Percentiles rank a stretch among this genome's conserved stretches.
These are phyloP conservation scores for Peromyscus melanophrys DNA, from an alignment of 2,797 vertebrate genomes.

Conservation along the genomic window DNA sequence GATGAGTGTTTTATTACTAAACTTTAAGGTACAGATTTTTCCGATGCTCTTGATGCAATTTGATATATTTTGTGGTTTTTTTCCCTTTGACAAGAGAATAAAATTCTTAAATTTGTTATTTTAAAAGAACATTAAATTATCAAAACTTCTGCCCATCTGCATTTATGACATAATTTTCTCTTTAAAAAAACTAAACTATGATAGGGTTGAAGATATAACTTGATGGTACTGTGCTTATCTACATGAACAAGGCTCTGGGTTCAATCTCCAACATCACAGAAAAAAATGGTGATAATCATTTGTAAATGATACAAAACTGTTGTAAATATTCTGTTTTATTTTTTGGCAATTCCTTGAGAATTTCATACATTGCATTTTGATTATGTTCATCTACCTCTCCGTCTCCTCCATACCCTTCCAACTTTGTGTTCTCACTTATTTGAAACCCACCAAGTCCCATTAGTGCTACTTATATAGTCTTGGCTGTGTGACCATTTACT, in stretches of 20 bases:
- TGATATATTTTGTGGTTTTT: neutral
- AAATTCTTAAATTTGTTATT: conserved; percentile 48
- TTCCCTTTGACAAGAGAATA: conserved; percentile 22
- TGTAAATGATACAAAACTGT: neutral
- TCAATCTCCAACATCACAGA: neutral
- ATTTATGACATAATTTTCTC: conserved; percentile 40
- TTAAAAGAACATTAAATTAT: conserved; percentile 39
- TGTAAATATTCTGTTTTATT: neutral
- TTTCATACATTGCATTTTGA: neutral
- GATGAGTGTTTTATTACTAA: neutral
- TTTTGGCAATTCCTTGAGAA: neutral
- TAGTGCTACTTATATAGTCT: neutral
- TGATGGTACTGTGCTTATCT: neutral
- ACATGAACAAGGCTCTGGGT: neutral
- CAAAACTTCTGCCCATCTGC: conserved; percentile 15
- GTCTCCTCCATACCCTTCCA: no score
- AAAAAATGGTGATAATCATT: neutral
- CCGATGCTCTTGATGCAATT: conserved; percentile 4
- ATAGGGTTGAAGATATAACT: neutral
- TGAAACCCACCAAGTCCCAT: neutral
- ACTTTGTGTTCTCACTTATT: neutral
- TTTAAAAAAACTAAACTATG: conserved; percentile 43
- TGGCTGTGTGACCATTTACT: neutral
- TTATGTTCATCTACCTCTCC: neutral
- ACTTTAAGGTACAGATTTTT: neutral